Conservation (phyloP, 1,140 invertebrate genomes). For the Aphaenogaster ashmeadi region DNA sequence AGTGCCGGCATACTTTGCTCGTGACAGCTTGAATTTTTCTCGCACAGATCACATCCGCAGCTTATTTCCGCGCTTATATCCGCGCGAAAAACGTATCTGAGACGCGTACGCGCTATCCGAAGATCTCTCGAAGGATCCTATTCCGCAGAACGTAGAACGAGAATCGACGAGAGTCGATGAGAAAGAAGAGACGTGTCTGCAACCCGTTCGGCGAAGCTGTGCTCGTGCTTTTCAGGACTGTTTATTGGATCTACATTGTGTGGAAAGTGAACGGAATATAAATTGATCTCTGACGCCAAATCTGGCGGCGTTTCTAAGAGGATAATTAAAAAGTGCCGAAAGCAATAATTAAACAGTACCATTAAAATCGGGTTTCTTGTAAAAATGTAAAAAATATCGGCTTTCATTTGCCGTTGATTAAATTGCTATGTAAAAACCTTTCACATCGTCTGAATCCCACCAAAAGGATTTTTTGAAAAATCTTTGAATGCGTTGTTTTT, state of each 20-base stretch:
- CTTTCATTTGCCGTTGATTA: neutral
- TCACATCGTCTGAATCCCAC: neutral
- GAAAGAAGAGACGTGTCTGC: constrained; percentile 42
- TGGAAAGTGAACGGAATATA: constrained; percentile 38
- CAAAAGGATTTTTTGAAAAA: constrained; percentile 10
- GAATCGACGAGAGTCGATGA: constrained; percentile 19
- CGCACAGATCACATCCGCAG: constrained; percentile 4
- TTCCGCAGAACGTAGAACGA: constrained; percentile 29
- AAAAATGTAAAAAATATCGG: neutral
- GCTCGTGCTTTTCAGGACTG: constrained; percentile 26
- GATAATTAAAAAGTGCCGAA: neutral
- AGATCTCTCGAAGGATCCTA: constrained; percentile 42
- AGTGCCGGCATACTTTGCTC: neutral
- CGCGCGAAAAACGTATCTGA: neutral
- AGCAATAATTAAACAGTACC: constrained; percentile 31
- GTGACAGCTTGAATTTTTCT: constrained; percentile 57
- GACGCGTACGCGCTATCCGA: neutral
- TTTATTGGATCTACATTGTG: constrained; percentile 37
- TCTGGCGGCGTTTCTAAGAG: neutral
- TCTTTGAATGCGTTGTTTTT: neutral
- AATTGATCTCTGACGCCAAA: constrained; percentile 37
- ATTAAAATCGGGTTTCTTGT: neutral
- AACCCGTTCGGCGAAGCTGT: constrained; percentile 5
- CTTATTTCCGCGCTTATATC: constrained; percentile 34
- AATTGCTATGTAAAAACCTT: neutral